Conservation (phyloP, 2,113 vertebrate genomes). For the Pterocles burchelli region DNA sequence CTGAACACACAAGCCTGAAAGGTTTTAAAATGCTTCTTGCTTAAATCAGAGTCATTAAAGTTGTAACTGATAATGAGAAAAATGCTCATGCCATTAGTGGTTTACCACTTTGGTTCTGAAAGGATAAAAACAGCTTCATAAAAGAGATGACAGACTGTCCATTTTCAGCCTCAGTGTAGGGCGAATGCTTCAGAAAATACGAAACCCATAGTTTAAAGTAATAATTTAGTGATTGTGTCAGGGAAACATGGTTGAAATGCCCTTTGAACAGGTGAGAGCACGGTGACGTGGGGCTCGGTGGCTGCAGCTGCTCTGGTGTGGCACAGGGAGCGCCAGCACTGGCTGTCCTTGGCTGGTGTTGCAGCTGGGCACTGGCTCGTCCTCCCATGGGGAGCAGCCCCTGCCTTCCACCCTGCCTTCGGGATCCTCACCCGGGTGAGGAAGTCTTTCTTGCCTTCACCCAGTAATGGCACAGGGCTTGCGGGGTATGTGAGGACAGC, state of each 20-base stretch:
- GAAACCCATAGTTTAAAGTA: constrained; percentile 35
- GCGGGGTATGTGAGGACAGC: rapidly evolving
- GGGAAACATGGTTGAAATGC: background rate
- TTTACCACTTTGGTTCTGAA: constrained; percentile 50
- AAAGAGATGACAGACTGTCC: constrained; percentile 55
- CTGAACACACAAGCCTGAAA: background rate
- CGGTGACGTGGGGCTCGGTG: rapidly evolving
- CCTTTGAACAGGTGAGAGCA: background rate
- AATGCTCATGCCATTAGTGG: constrained; percentile 51
- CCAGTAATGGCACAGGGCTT: rapidly evolving
- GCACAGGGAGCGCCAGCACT: rapidly evolving
- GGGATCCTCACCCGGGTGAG: background rate
- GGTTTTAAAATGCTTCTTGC: constrained; percentile 34
- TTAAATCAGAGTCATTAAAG: constrained; percentile 50
- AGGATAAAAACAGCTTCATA: constrained; percentile 56
- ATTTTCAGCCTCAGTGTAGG: constrained; percentile 19
- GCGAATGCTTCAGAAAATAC: background rate
- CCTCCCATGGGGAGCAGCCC: background rate
- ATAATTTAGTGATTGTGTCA: background rate
- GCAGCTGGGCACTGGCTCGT: rapidly evolving
- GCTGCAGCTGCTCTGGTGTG: background rate
- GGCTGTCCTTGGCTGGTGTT: rapidly evolving
- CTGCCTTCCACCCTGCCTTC: background rate
- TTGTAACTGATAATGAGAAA: constrained; percentile 69
- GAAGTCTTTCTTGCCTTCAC: background rate